Base-by-base conservation (phyloP, 2,888 invertebrate species). In the Chamaedrilus cognettii region DNA sequence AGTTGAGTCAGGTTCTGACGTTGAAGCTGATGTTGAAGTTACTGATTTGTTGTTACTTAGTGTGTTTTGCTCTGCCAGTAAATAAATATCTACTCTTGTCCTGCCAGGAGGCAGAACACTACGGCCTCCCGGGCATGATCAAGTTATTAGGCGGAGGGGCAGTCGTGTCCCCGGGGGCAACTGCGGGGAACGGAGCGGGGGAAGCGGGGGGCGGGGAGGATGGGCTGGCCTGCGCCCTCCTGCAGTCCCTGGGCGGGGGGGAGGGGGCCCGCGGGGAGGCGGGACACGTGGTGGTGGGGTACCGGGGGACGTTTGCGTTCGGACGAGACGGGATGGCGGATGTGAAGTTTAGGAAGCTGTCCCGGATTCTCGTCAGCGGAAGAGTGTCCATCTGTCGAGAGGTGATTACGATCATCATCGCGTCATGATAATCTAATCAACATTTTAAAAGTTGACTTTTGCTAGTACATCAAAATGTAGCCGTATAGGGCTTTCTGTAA, bases 301-400 rank as follows among this genome's bases (percentile, higher is more conserved):
- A 99, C 86, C 89, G 99, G 42, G 99, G 99, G 66, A 97, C 97
- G 78, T 99, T 99, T 84, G 96, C 97, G 65, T 99, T 99, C 85
- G 99, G 98, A 66, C 90, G 98, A 72, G 99, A 99, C 83, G 99
- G 98, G 1, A 88, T 98, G 77, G 95, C 97, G 11, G 99, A 99
- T 83, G 97, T 99, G 64, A 99, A 99, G 85, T 99, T 99, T 86
- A 90, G 99, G 63, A 99, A 99, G 85, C 86, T 99, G 75, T 94
- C 95, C 58, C 89, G 98, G 71, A 96, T 99, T 79, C 88, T 98
- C 76, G 94, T 99, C 32, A 94, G 95, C 83, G 98, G 98, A 0
- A 89, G 94, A 72, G 96, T 97, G 67, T 79, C 93, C 0, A 87
- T 98, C 58, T 99, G 97, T 84, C 89, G 96, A 64, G 96, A 96